Percentiles rank a stretch among this genome's conserved stretches.
Conservation (phyloP, 2,113 vertebrate genomes). For the Calidris pygmaea region DNA sequence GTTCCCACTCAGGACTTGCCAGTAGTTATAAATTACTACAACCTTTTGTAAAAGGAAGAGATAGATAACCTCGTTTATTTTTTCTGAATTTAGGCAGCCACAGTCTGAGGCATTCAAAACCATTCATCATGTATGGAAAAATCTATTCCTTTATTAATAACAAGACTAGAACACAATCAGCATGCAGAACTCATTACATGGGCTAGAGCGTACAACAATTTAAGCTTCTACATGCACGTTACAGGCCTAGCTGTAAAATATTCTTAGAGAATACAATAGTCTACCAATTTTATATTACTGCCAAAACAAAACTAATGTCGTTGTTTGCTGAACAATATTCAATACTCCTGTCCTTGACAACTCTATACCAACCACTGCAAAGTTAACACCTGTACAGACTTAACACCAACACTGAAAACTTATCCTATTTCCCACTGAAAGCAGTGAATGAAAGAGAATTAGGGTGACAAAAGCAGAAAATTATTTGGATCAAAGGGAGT, state of each 20-base stretch:
- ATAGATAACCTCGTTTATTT: not conserved
- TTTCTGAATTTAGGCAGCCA: not conserved
- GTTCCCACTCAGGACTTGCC: not conserved
- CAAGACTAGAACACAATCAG: not conserved
- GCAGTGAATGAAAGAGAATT: not conserved
- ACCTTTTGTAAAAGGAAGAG: not conserved
- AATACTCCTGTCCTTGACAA: not conserved
- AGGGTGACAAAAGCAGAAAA: not conserved
- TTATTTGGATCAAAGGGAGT: not conserved
- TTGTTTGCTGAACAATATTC: not conserved
- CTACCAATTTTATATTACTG: not conserved
- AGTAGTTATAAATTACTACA: not conserved
- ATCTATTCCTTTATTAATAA: not conserved
- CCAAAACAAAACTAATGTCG: not conserved
- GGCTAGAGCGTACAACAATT: not conserved
- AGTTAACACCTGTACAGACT: not conserved
- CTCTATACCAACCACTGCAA: not conserved
- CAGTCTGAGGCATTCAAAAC: not conserved
- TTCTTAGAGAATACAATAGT: not conserved
- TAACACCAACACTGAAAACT: not conserved
- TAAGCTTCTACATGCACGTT: not conserved
- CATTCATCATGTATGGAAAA: not conserved
- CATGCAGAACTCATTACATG: rapidly evolving
- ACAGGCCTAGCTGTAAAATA: not conserved
- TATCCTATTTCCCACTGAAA: not conserved